Percentiles rank a stretch among this genome's conserved stretches.
Evolutionary conservation across 2,797 vertebrate genomes (phyloP).

Genomic region (Pyrocephalus nanus): DNA sequence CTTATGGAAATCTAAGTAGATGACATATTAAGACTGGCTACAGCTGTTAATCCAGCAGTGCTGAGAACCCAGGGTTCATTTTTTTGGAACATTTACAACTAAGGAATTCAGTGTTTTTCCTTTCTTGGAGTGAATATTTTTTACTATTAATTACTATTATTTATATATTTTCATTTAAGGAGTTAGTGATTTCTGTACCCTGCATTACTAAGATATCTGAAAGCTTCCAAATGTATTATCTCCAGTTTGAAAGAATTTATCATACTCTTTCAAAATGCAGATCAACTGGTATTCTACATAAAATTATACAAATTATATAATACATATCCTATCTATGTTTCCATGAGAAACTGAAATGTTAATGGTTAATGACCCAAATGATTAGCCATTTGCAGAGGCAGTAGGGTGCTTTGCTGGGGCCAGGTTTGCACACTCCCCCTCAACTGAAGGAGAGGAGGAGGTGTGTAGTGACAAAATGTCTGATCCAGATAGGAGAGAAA

Average conservation of each 20-base stretch:
- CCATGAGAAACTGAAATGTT: not conserved
- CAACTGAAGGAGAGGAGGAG: not conserved
- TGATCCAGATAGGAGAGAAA: too few relatives aligned
- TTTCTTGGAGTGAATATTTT: not conserved
- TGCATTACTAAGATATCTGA: not conserved
- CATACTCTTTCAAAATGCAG: not conserved
- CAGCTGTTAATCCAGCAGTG: not conserved
- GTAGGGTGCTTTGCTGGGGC: not conserved
- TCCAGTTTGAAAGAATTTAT: not conserved
- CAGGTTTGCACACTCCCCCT: not conserved
- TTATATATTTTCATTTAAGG: not conserved
- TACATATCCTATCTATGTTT: not conserved
- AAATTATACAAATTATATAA: not conserved
- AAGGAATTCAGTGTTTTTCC: not conserved
- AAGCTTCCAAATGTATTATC: not conserved
- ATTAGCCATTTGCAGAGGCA: not conserved
- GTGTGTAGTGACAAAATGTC: not conserved
- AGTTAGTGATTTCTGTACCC: not conserved
- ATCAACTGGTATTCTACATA: not conserved
- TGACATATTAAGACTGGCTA: too few relatives aligned
- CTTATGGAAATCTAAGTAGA: not conserved
- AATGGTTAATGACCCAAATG: not conserved
- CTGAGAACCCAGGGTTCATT: not conserved
- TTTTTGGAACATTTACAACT: not conserved
- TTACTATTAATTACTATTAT: too few relatives aligned